Evolutionary conservation across 1,140 invertebrate species (phyloP), one percentile per base, ranked within the genome.

Genomic region (Hylaeus volcanicus): DNA sequence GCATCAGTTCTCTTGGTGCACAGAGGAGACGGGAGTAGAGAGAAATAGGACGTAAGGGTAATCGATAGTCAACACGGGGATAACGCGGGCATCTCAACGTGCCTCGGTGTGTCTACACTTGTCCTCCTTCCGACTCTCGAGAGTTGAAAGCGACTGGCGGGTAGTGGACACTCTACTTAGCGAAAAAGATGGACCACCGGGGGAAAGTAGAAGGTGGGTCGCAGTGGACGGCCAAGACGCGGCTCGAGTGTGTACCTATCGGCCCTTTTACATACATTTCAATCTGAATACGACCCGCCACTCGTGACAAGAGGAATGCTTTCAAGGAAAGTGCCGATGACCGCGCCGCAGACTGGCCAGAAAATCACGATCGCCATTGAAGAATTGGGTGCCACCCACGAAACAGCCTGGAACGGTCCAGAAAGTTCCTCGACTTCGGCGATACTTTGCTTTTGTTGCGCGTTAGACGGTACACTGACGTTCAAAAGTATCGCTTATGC

Each of bases 111-210:
- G 66, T 77, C 66, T 77, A 77, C 74, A 70, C 74, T 86, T 76
- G 83, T 76, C 85, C 85, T 78, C 78, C 66, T 86, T 78, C 74
- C 69, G 69, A 55, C 75, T 86, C 85, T 85, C 83, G 61, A 70
- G 60, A 39, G 74, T 82, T 86, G 85, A 86, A 86, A 86, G 84
- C 83, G 86, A 71, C 85, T 86, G 74, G 83, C 80, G 76, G 83
- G 88, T 89, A 90, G 88, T 88, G 88, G 89, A 90, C 88, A 88
- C 84, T 89, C 83, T 85, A 89, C 86, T 90, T 89, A 89, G 76
- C 65, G 63, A 56, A 83, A 72, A 75, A 74, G 78, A 80, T 75
- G 78, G 78, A 80, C 78, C 64, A 73, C 48, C 73, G 55, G 39
- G 26, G 55, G 61, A 53, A 65, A 64, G 81, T 48, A 65, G 60